Percentiles rank a stretch among this genome's conserved stretches.
Evolutionary conservation across 2,888 invertebrate species (phyloP).

Genomic region (Campoletis raptor): DNA sequence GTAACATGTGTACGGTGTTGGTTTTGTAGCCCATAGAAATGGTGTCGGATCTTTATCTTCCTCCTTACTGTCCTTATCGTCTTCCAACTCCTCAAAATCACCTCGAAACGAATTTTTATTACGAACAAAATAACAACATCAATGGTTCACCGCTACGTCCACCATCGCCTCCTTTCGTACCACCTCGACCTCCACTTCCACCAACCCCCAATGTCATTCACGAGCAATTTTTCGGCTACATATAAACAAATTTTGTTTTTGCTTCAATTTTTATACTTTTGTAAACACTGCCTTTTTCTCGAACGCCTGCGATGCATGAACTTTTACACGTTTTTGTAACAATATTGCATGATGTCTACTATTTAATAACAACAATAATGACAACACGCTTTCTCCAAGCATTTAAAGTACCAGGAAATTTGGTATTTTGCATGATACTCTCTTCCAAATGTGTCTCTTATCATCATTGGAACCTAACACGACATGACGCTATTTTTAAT

Average conservation of each 20-base stretch:
- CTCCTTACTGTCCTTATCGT: slow-evolving; percentile 85
- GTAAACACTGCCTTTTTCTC: slow-evolving; percentile 11
- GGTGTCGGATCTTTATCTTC: slow-evolving; percentile 91
- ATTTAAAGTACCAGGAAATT: slow-evolving; percentile 23
- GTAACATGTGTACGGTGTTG: slow-evolving; percentile 70
- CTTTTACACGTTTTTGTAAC: slow-evolving; percentile 17
- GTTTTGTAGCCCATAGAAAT: slow-evolving; percentile 89
- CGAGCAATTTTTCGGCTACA: slow-evolving; percentile 85
- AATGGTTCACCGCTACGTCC: slow-evolving; percentile 83
- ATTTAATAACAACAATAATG: not conserved
- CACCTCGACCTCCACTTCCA: slow-evolving; percentile 83
- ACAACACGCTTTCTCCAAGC: slow-evolving; percentile 6
- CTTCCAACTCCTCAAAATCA: slow-evolving; percentile 80
- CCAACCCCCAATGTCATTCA: slow-evolving; percentile 86
- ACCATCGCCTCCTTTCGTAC: slow-evolving; percentile 72
- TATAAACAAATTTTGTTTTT: slow-evolving; percentile 72
- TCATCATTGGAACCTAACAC: slow-evolving; percentile 33
- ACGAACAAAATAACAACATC: slow-evolving; percentile 81
- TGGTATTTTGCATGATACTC: not conserved
- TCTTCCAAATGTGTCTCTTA: not conserved
- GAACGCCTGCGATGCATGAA: slow-evolving; percentile 50
- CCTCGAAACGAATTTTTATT: slow-evolving; percentile 71
- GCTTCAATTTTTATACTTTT: not conserved
- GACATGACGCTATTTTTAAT: slow-evolving; percentile 27
- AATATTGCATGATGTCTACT: slow-evolving; percentile 37